A percentile compares a stretch with the other conserved stretches of the same genome.
These are phyloP conservation scores for Cebus imitator DNA, from an alignment of 2,113 vertebrate genomes.

Conservation along the genomic window DNA sequence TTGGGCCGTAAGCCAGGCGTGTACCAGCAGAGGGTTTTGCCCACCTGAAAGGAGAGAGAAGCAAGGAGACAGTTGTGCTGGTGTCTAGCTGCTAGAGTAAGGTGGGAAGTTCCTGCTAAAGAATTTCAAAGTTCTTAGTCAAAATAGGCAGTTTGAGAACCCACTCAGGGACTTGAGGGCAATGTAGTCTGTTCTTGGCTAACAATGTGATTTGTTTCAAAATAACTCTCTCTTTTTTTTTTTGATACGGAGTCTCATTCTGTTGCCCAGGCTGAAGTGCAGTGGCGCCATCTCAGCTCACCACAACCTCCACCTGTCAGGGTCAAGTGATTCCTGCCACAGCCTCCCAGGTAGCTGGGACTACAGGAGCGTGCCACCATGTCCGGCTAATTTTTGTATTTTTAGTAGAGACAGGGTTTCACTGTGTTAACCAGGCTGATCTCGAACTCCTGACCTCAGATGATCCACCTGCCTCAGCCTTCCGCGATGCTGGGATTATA, in stretches of 20 bases:
- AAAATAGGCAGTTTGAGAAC: background rate
- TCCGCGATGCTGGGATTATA: too few species aligned
- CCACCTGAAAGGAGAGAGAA: background rate
- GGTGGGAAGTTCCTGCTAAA: background rate
- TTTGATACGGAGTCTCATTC: too few species aligned
- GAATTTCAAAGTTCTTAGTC: background rate
- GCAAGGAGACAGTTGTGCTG: background rate
- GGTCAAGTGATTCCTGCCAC: too few species aligned
- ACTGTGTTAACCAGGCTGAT: fast-evolving
- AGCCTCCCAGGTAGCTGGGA: too few species aligned
- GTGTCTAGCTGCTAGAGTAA: background rate
- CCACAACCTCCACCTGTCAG: too few species aligned
- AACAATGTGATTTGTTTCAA: background rate
- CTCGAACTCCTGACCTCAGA: too few species aligned
- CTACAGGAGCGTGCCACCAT: too few species aligned
- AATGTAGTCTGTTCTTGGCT: background rate
- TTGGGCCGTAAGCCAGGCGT: background rate
- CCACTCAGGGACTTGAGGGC: background rate
- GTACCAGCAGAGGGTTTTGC: background rate
- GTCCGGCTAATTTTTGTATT: too few species aligned
- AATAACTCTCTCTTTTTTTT: background rate
- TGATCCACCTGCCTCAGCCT: too few species aligned
- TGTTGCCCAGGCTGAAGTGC: too few species aligned
- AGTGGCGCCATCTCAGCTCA: too few species aligned
- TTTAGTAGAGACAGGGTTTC: too few species aligned